Evolutionary conservation across 2,888 invertebrate genomes (phyloP).

Genomic region (Ernsta delagoae): DNA sequence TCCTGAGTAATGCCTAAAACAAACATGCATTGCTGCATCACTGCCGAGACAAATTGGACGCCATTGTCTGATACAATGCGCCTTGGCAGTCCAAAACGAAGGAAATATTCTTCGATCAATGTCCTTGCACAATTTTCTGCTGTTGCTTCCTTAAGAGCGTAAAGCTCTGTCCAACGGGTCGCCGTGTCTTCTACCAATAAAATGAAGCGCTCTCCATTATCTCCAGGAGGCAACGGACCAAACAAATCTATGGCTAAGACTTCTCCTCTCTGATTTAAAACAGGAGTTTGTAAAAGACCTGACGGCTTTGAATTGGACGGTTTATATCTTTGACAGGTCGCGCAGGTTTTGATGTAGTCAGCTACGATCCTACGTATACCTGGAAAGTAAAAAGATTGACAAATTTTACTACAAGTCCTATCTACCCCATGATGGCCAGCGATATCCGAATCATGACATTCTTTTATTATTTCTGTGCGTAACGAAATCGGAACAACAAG

Average conservation of each 20-base stretch:
- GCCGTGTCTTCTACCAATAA: not conserved
- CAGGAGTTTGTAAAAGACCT: slow-evolving; percentile 1
- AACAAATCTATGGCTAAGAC: slow-evolving; percentile 22
- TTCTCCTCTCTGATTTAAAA: slow-evolving; percentile 9
- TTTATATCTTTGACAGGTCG: not conserved
- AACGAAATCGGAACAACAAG: not conserved
- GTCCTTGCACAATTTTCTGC: not conserved
- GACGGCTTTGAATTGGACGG: not conserved
- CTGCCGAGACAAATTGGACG: slow-evolving; percentile 39
- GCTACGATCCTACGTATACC: not conserved
- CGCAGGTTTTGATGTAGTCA: not conserved
- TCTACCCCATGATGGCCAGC: slow-evolving; percentile 1
- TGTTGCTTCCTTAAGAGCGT: not conserved
- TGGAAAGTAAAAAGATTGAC: not conserved
- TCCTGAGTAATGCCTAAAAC: not conserved
- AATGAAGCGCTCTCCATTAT: not conserved
- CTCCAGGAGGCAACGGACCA: slow-evolving; percentile 4
- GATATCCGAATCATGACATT: not conserved
- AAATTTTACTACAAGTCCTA: not conserved
- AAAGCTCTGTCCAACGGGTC: not conserved
- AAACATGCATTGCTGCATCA: slow-evolving; percentile 7
- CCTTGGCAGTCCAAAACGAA: slow-evolving; percentile 14
- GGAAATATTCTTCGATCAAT: not conserved
- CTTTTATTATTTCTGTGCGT: not conserved
- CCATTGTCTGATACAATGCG: slow-evolving; percentile 41